Conservation (phyloP, 2,888 invertebrate species). For the Trachelus troglodyta region DNA sequence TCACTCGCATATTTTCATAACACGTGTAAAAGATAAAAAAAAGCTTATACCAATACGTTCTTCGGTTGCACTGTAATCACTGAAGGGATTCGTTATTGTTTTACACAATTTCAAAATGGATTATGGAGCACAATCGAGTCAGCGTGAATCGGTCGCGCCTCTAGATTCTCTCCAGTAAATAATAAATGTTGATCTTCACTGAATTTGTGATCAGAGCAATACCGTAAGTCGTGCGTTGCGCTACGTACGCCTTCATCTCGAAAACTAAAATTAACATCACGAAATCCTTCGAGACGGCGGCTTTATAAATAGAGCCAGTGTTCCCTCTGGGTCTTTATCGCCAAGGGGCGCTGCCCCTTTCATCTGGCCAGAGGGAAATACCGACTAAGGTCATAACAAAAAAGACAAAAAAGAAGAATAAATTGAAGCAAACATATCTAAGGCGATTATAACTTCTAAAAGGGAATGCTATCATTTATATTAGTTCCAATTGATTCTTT, state of each 20-base stretch:
- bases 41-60: not conserved
- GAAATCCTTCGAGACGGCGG: slow-evolving; percentile 49
- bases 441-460: not conserved
- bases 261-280: slow-evolving; percentile 59
- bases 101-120: not conserved
- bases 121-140: not conserved
- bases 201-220: not conserved
- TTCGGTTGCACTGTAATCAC: not conserved
- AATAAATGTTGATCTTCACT: not conserved
- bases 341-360: slow-evolving; percentile 16
- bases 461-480: not conserved
- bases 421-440: not conserved
- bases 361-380: slow-evolving; percentile 15
- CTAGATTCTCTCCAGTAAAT: not conserved
- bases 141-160: not conserved
- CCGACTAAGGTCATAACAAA: not conserved
- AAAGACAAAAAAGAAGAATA: not conserved
- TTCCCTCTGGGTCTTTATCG: slow-evolving; percentile 20
- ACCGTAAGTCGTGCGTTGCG: not conserved
- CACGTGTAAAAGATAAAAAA: not conserved
- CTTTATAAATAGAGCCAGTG: slow-evolving; percentile 56
- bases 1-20: not conserved
- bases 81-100: not conserved
- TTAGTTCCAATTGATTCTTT: not conserved
- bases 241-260: slow-evolving; percentile 34